Evolutionary conservation across 2,888 invertebrate genomes (phyloP).

Genomic region (Scelioninae gen. 2): DNA sequence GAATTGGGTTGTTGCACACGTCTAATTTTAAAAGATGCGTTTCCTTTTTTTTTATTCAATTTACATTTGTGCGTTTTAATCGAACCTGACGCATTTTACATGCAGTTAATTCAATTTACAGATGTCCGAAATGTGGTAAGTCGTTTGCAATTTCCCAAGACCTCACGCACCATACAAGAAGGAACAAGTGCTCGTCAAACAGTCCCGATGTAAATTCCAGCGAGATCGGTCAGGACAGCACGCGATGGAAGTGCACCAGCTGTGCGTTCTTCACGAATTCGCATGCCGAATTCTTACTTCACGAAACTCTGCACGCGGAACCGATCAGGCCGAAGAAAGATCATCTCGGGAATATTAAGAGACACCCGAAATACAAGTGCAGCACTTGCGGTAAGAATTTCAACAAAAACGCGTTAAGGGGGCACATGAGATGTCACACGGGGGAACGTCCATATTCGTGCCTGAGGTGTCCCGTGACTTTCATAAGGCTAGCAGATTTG

Average conservation of each 20-base stretch:
- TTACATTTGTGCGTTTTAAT: too few species aligned
- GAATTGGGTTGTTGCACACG: too few species aligned
- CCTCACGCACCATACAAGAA: slow-evolving; percentile 80
- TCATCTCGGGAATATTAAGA: slow-evolving; percentile 66
- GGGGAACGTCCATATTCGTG: slow-evolving; percentile 85
- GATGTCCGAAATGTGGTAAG: slow-evolving; percentile 84
- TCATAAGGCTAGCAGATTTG: slow-evolving; percentile 81
- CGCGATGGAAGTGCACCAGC: slow-evolving; percentile 78
- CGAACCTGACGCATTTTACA: too few species aligned
- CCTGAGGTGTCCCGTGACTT: slow-evolving; percentile 79
- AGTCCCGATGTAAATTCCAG: slow-evolving; percentile 29
- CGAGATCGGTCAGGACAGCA: slow-evolving; percentile 15
- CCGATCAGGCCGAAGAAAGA: slow-evolving; percentile 71
- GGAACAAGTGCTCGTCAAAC: slow-evolving; percentile 23
- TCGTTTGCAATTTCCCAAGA: slow-evolving; percentile 85
- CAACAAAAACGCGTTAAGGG: slow-evolving; percentile 81
- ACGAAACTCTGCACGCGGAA: slow-evolving; percentile 81
- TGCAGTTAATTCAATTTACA: slow-evolving; percentile 64
- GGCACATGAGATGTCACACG: slow-evolving; percentile 85
- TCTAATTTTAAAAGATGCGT: too few species aligned
- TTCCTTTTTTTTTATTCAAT: too few species aligned
- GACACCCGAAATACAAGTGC: slow-evolving; percentile 79
- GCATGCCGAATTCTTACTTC: slow-evolving; percentile 84
- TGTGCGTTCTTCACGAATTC: slow-evolving; percentile 81
- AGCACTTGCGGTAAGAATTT: slow-evolving; percentile 82